Base-by-base conservation (phyloP, 1,140 invertebrate genomes). In the Alviniconcha marisindica region DNA sequence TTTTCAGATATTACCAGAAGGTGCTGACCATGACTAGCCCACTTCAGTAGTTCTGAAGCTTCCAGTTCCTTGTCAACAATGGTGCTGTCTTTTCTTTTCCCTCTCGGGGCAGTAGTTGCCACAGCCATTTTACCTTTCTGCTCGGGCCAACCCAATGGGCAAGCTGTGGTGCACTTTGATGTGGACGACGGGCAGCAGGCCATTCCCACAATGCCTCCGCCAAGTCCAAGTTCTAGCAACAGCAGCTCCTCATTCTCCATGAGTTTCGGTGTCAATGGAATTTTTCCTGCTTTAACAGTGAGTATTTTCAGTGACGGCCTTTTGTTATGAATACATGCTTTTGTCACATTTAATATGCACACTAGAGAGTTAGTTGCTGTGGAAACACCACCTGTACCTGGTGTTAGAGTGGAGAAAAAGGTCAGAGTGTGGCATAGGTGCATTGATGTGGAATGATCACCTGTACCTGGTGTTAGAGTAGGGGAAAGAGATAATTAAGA, bases 281-380 rank as follows among this genome's bases (percentile, higher is more conserved):
- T 85, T 42, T 85, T 85, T 51, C 84, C 84, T 54, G 48, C 38
- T 24, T 24, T 78, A 12, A 54, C 84, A 21, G 84, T 63, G 33
- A 51, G 73, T n/a, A 28, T 66, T 66, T 66, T 66, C 60, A 21
- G 28, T n/a, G 5, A 51, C 48, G 10, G 48, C 10, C 48, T 21
- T 24, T n/a, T 21, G n/a, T 60, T 60, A 60, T n/a, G n/a, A n/a
- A n/a, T n/a, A n/a, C n/a, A 60, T 60, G 56, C 18, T 48, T 48
- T 48, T 48, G 56, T 60, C 18, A 60, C 56, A 33, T 71, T 71
- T 24, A 12, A 24, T 40, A 10, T 38, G 7, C 28, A 66, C 28
- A 28, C 21, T 28, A 7, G 7, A n/a, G n/a, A 15, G 21, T 66
- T n/a, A 12, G 28, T 7, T 66, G 7, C 21, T n/a, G 1, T 2